phyloP scores from a whole-genome alignment of 2,113 vertebrate species.

The Rafetus swinhoei region DNA sequence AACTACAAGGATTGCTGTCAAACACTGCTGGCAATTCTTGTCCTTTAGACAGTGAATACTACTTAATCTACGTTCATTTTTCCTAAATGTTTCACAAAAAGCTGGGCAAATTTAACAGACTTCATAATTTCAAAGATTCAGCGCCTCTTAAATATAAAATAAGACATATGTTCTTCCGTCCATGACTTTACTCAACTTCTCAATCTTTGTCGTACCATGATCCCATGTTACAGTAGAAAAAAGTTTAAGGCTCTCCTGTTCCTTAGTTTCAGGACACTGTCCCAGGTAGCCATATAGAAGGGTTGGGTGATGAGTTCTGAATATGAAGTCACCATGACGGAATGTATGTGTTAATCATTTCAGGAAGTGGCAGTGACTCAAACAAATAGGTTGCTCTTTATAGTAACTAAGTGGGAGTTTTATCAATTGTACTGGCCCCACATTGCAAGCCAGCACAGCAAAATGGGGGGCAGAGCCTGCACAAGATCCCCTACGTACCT shows the following conservation, averaged over 20 bases:
- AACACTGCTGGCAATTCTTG: slow-evolving; percentile 34
- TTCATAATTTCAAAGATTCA: background rate
- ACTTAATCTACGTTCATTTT: slow-evolving; percentile 1
- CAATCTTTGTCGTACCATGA: background rate
- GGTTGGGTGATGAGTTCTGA: background rate
- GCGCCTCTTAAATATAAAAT: slow-evolving; percentile 1
- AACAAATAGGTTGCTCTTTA: background rate
- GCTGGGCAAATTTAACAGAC: slow-evolving; percentile 13
- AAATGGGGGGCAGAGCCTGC: background rate
- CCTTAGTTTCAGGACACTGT: background rate
- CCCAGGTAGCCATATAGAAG: background rate
- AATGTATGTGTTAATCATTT: background rate
- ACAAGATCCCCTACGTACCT: background rate
- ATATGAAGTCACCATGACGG: too few species aligned
- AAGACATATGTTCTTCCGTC: background rate
- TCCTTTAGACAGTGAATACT: slow-evolving; percentile 29
- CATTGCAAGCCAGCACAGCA: background rate
- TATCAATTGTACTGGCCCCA: background rate
- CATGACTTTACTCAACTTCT: background rate
- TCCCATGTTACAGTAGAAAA: background rate
- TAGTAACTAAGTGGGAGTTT: background rate
- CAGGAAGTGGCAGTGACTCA: background rate
- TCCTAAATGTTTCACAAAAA: slow-evolving; percentile 22
- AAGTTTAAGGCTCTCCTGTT: background rate
- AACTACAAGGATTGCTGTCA: background rate